Evolutionary conservation across 2,888 invertebrate species (phyloP), one percentile per base, ranked within the genome.

Genomic region (Chymomyza fuscimana): DNA sequence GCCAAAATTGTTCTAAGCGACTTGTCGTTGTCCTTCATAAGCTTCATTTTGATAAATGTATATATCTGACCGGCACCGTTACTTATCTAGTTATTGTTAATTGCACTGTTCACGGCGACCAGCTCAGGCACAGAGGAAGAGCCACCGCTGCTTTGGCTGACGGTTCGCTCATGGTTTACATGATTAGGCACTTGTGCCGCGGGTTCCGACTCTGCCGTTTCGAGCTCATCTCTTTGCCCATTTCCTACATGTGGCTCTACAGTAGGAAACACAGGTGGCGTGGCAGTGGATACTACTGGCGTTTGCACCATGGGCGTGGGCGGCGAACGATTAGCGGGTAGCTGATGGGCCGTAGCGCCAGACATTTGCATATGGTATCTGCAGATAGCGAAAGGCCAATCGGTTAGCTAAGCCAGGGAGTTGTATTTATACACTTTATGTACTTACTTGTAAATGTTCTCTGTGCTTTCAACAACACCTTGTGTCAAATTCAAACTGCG

Each of bases 381-480:
- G 32, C 2, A 22, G 54, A 54, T 1, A 16, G 15, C 5, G 2
- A 16, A 51, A n/a, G 10, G 4, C 0, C 9, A 10, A n/a, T 54
- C 19, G 54, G 19, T 19, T 15, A 54, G 9, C 16, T 22, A 2
- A 9, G 10, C 19, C 22, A 54, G 5, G 7, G 22, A 19, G 40
- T 7, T 12, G 12, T 4, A 5, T 9, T 10, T 7, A 36, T 9
- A 9, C 25, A 25, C 0, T 19, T 4, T 7, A 2, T 5, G 5
- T 0, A 72, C 82, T 86, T 75, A 92, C 92, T 92, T 92, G 93
- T 96, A 95, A 82, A 95, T 95, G 87, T 95, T 95, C 87, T 95
- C 95, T 0, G 97, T 97, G 78, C 96, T 96, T 87, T 95, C 95
- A 12, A 97, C 95, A 62, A 96, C 95, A 60, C 97, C 97, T 93